Percentiles rank a stretch among this genome's conserved stretches.
phyloP scores from a whole-genome alignment of 2,888 invertebrate species.

The Synergus itoensis region DNA sequence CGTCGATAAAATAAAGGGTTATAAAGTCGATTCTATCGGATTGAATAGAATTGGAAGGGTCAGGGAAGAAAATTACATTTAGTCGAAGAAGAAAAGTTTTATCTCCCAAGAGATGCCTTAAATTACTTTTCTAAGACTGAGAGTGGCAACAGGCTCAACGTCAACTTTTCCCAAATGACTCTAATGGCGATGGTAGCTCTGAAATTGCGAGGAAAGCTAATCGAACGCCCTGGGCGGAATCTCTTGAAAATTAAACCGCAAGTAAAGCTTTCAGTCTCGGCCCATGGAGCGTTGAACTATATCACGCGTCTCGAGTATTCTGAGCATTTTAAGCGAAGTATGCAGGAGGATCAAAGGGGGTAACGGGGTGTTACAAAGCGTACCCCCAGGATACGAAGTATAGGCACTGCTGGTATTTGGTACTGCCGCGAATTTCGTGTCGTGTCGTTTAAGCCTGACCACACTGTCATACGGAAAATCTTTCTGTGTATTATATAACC shows the following conservation, averaged over 20 bases:
- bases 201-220: slow-evolving; percentile 23
- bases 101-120: neutral
- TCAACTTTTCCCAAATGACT: slow-evolving; percentile 25
- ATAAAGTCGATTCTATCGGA: neutral
- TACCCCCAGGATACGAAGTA: slow-evolving; percentile 64
- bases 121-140: slow-evolving; percentile 17
- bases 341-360: slow-evolving; percentile 66
- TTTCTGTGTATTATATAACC: neutral
- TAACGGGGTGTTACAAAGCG: slow-evolving; percentile 65
- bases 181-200: neutral
- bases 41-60: neutral
- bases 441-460: slow-evolving; percentile 40
- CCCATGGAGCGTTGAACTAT: slow-evolving; percentile 48
- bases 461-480: slow-evolving; percentile 18
- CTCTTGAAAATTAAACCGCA: slow-evolving; percentile 58
- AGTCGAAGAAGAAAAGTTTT: neutral
- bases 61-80: neutral
- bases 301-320: slow-evolving; percentile 66
- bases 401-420: slow-evolving; percentile 48
- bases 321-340: slow-evolving; percentile 68
- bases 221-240: slow-evolving; percentile 38
- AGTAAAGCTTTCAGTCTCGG: slow-evolving; percentile 47
- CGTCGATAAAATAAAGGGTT: neutral
- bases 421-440: slow-evolving; percentile 23
- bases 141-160: slow-evolving; percentile 5